Base-by-base conservation (phyloP, 2,888 invertebrate species). In the Chloromyia formosa region DNA sequence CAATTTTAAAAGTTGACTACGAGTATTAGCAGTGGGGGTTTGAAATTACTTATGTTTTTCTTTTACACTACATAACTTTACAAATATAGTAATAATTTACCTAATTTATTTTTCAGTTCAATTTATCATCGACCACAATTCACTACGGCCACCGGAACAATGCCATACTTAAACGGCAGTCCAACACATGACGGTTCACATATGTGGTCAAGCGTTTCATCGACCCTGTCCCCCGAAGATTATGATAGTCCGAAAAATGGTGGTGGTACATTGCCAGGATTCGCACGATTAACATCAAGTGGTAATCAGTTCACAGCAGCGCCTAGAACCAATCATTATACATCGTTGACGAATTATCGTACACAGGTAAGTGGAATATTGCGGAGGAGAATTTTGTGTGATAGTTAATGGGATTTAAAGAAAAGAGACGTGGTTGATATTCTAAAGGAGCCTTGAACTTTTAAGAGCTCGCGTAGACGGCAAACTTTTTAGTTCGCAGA, bases 91-190 rank as follows among this genome's bases (percentile, higher is more conserved):
- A 35, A 35, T 35, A 35, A n/a, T n/a, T 35, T 35, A 35, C 2
- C 7, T 35, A 35, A 35, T 61, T 58, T 22, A 1, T 61, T 61
- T 61, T 49, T 49, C 16, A 85, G 85, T 79, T 83, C 85, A 73
- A 82, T 83, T 66, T 85, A 84, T 79, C 80, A 83, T 73, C 81
- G 83, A 77, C 82, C 84, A 73, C 79, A 83, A 79, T 80, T 84
- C 56, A 80, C 84, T 76, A 80, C 84, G 73, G 78, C 83, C 12
- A 79, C 81, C 71, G 83, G 82, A 79, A 82, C 82, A 72, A 82
- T 84, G 80, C 83, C 82, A 77, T 84, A 84, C 75, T 77, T 79
- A 64, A 79, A 79, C 74, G 76, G 74, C 35, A 80, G 80, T 75
- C 79, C 80, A 75, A 75, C 77, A 35, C 79, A 81, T 79, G 76